Base-by-base conservation (phyloP, 2,888 invertebrate species). In the Toxonevra muliebris region DNA sequence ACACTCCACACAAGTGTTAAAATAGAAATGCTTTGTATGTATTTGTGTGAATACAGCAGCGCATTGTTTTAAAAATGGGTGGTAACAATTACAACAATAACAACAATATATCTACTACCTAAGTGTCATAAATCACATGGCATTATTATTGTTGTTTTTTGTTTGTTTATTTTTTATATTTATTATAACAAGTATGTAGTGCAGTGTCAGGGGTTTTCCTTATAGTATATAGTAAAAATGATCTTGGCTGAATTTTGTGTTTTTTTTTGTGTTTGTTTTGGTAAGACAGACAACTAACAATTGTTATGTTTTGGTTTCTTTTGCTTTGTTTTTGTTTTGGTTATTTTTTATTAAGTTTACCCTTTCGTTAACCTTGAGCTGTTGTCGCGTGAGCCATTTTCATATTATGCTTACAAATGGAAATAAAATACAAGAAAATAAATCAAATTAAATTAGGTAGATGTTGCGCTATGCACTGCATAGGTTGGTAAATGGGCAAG, bases 351-450 rank as follows among this genome's bases (percentile, higher is more conserved):
- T 61, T 64, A 50, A 68, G 69, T 68, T 68, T 71, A 66, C 70
- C 72, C 69, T 69, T 72, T 72, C 58, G 55, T 61, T 68, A 69
- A 71, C 73, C 74, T 75, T 73, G 72, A 74, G 69, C 11, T 48
- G 48, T 12, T 41, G 42, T 68, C 60, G 68, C 69, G 55, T 71
- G 69, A 74, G 71, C 72, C 70, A 73, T 70, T 74, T 71, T 68
- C 12, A 30, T 8, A 20, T 1, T 42, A 55, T 57, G 59, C 54
- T 17, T 15, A 60, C 20, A 50, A 17, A 15, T 42, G 62, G 48
- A 60, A 30, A 60, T 48, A 42, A 64, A 60, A 41, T 62, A 53
- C 57, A 43, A 19, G 48, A 60, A 17, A 20, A 60, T 60, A 60
- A 60, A 42, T 60, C 45, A 58, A 40, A 30, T 15, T 58, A 15